These are phyloP conservation scores for Gorsachius magnificus DNA, from an alignment of 2,797 vertebrate species.

Conservation along the genomic window DNA sequence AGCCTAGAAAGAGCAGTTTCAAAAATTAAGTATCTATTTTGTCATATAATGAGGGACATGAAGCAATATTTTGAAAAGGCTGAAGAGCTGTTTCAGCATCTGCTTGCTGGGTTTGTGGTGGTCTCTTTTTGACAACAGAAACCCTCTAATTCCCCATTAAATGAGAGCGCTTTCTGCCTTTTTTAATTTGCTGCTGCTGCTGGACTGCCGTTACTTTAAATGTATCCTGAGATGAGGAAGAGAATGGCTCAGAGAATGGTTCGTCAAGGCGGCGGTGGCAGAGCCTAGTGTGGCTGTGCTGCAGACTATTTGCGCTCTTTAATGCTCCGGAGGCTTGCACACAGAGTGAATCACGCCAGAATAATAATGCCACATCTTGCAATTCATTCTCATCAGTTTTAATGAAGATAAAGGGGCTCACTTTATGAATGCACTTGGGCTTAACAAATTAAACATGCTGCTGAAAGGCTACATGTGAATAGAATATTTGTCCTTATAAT, in stretches of 20 bases:
- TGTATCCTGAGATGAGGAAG: not conserved
- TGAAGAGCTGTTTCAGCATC: not conserved
- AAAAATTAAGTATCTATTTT: not conserved
- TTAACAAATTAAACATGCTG: conserved; percentile 69
- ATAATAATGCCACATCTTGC: conserved; percentile 59
- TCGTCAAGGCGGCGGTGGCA: not conserved
- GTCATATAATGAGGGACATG: not conserved
- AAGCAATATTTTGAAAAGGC: not conserved
- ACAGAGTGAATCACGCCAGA: conserved; percentile 16
- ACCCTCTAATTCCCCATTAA: not conserved
- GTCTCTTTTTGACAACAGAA: not conserved
- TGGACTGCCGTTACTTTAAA: not conserved
- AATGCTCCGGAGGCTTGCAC: not conserved
- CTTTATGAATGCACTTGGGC: conserved; percentile 67
- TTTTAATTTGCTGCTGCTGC: not conserved
- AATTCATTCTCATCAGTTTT: conserved; percentile 67
- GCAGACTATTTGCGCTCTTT: conserved; percentile 17
- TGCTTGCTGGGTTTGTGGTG: not conserved
- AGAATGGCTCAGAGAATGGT: not conserved
- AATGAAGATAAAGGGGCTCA: conserved; percentile 75
- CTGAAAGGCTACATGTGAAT: conserved; percentile 33
- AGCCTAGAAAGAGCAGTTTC: not conserved
- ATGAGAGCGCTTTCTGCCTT: not conserved
- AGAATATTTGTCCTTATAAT: conserved; percentile 66
- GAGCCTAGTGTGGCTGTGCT: not conserved